Percentiles rank a stretch among this genome's conserved stretches.
These are phyloP conservation scores for Cyanoderma ruficeps DNA, from an alignment of 2,113 vertebrate genomes.

Conservation along the genomic window DNA sequence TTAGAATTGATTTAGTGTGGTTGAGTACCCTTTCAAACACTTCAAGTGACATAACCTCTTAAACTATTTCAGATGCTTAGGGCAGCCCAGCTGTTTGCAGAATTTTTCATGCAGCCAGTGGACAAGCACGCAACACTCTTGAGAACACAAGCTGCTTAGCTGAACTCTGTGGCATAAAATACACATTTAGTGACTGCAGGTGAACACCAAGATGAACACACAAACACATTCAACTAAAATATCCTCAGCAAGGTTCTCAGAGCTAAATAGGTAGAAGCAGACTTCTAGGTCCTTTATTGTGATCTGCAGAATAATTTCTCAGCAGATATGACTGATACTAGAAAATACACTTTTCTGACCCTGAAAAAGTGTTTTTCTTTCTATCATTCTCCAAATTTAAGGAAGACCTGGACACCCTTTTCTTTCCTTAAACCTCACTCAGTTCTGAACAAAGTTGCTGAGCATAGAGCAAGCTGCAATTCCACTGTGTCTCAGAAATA, in stretches of 20 bases:
- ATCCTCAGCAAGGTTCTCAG: not conserved
- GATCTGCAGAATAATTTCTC: not conserved
- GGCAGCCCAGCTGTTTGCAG: not conserved
- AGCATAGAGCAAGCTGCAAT: not conserved
- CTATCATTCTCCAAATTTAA: not conserved
- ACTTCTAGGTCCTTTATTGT: not conserved
- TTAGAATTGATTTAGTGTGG: not conserved
- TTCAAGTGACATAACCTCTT: not conserved
- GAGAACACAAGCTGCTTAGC: not conserved
- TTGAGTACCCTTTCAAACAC: not conserved
- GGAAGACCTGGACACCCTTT: not conserved
- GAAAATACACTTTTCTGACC: not conserved
- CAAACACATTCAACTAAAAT: not conserved
- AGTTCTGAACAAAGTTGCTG: not conserved
- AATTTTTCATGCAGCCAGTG: not conserved
- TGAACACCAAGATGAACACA: not conserved
- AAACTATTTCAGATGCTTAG: not conserved
- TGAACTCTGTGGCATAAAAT: not conserved
- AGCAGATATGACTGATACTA: not conserved
- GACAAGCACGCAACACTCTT: not conserved
- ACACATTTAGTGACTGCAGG: accelerated
- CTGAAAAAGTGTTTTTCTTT: not conserved
- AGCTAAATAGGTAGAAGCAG: not conserved
- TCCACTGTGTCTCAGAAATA: not conserved
- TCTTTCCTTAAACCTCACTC: not conserved